Evolutionary conservation across 1,140 invertebrate species (phyloP).

Genomic region (Lasioglossum baleicum): DNA sequence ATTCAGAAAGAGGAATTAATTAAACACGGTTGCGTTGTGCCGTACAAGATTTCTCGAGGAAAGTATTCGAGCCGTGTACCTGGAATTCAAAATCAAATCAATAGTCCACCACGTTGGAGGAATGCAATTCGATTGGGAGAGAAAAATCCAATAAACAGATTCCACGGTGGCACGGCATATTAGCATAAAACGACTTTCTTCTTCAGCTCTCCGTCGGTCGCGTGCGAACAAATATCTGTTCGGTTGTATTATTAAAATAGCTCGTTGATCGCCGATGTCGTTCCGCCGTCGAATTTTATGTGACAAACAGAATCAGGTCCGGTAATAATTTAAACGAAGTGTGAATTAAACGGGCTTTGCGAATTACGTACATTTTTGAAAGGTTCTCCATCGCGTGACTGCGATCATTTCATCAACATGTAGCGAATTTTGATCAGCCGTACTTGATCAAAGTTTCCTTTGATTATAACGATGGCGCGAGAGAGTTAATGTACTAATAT

Average conservation of each 20-base stretch:
- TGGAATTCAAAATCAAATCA: constrained; percentile 73
- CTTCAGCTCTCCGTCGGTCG: constrained; percentile 28
- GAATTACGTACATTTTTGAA: too few species aligned
- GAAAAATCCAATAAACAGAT: constrained; percentile 78
- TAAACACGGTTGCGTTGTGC: constrained; percentile 10
- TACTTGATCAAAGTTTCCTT: too few species aligned
- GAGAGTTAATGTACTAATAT: too few species aligned
- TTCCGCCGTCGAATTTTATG: neutral
- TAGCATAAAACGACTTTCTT: constrained; percentile 63
- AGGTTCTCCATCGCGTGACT: too few species aligned
- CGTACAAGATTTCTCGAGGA: constrained; percentile 12
- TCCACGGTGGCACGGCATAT: constrained; percentile 59
- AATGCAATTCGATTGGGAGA: constrained; percentile 74
- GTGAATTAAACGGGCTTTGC: too few species aligned
- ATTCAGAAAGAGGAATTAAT: constrained; percentile 8
- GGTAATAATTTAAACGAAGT: too few species aligned
- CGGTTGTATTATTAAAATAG: neutral
- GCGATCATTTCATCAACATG: too few species aligned
- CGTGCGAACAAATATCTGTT: constrained; percentile 18
- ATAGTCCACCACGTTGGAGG: constrained; percentile 63
- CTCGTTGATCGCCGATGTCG: neutral
- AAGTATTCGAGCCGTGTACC: constrained; percentile 64
- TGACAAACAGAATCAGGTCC: too few species aligned
- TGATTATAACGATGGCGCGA: too few species aligned
- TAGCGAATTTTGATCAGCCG: neutral